Base-by-base conservation (phyloP, 2,888 invertebrate species). In the Sinelater perroti region DNA sequence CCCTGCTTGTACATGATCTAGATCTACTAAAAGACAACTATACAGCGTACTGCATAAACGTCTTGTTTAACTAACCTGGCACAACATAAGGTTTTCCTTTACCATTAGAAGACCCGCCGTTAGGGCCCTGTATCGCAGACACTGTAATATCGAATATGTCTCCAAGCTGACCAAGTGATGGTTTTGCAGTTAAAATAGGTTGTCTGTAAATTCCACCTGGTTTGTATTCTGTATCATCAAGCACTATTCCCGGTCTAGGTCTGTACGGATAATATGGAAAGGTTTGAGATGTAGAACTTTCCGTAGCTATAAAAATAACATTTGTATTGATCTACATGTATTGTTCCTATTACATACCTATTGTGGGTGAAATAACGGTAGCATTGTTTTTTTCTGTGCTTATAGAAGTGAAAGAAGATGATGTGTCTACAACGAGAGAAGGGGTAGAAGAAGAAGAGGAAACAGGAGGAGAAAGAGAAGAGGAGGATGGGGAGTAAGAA, bases 111-210 rank as follows among this genome's bases (percentile, higher is more conserved):
- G 71, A 56, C 40, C 82, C 81, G 10, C 86, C 87, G 0, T 89
- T 89, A 0, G 90, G 89, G 1, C 92, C 92, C 74, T 94, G 94
- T 57, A 93, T 88, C 1, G 93, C 94, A 0, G 93, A 92, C 0
- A 94, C 89, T 0, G 93, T 93, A 0, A 94, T 89, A 69, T 94
- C 93, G 70, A 94, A 94, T 52, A 92, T 90, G 75, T 94, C 93
- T 5, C 89, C 90, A 16, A 67, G 46, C 70, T 87, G 87, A 0
- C 81, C 83, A 18, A 81, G 77, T n/a, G 79, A 82, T 30, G 75
- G 79, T 60, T 74, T 74, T 40, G 69, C 74, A 24, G 78, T 80
- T 52, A 79, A 66, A 24, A 79, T 77, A 36, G 68, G 70, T 50
- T 71, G 73, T 47, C 77, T 70, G 36, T 74, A 69, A 11, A 72